Percentiles rank a stretch among this genome's conserved stretches.
These are phyloP conservation scores for Catotricha subobsoleta DNA, from an alignment of 2,888 invertebrate genomes.

Conservation along the genomic window DNA sequence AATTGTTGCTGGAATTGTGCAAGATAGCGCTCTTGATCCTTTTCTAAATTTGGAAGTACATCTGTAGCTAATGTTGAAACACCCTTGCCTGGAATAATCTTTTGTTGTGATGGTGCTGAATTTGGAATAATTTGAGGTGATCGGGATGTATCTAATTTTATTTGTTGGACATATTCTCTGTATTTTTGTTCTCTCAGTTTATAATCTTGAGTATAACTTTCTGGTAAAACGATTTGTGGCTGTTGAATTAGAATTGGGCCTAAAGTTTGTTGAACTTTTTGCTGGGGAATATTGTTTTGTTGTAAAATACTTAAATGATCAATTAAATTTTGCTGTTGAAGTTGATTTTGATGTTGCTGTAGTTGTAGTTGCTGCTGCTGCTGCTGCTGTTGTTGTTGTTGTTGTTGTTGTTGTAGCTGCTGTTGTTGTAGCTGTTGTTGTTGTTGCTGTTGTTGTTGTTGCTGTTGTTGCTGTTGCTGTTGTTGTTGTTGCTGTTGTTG, in stretches of 20 bases:
- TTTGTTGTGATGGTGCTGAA: constrained; percentile 20
- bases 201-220: constrained; percentile 10
- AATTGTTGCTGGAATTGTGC: neutral
- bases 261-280: constrained; percentile 10
- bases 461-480: constrained; percentile 14
- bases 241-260: constrained; percentile 15
- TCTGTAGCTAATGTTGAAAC: constrained; percentile 28
- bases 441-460: constrained; percentile 19
- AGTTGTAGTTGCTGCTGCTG: too few species aligned
- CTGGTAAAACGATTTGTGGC: constrained; percentile 9
- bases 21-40: constrained; percentile 2
- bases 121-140: constrained; percentile 16
- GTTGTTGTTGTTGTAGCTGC: constrained; percentile 13
- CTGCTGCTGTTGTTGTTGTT: constrained; percentile 10
- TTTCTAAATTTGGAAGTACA: constrained; percentile 24
- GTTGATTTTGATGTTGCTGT: too few species aligned
- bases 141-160: constrained; percentile 26
- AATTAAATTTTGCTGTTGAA: constrained; percentile 9
- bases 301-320: constrained; percentile 15
- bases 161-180: too few species aligned
- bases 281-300: too few species aligned
- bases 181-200: too few species aligned
- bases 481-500: constrained; percentile 19
- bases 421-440: constrained; percentile 25
- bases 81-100: constrained; percentile 15